Conservation (phyloP, 2,113 vertebrate species). For the Alethe castanea region DNA sequence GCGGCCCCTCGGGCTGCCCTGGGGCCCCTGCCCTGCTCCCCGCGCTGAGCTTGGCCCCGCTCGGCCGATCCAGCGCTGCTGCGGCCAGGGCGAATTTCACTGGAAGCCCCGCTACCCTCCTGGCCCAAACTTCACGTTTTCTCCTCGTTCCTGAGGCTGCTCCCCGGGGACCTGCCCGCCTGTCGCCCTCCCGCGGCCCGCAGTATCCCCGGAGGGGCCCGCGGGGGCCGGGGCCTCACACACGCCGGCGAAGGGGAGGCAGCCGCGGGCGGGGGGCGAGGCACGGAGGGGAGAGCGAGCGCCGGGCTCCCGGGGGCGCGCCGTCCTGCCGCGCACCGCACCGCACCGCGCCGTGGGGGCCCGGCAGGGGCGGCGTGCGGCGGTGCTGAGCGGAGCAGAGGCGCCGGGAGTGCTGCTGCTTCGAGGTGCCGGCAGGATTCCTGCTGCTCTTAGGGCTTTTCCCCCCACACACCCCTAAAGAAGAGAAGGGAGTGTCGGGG, state of each 20-base stretch:
- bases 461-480: fast-evolving
- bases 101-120: neutral
- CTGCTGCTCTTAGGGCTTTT: neutral
- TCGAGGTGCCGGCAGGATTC: neutral
- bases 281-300: neutral
- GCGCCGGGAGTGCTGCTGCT: neutral
- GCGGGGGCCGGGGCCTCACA: neutral
- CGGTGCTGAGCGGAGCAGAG: neutral
- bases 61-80: neutral
- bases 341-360: neutral
- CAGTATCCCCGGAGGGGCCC: neutral
- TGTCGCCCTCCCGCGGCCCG: neutral
- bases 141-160: neutral
- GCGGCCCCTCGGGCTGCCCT: neutral
- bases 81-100: neutral
- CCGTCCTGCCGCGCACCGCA: neutral
- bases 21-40: neutral
- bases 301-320: neutral
- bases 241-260: neutral
- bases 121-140: slow-evolving; percentile 1
- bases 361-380: neutral
- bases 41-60: neutral
- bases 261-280: neutral
- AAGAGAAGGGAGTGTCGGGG: neutral
- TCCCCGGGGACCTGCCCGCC: neutral